These are phyloP conservation scores for Drosophila peninsularis DNA, from an alignment of 2,888 invertebrate species.

Conservation along the genomic window DNA sequence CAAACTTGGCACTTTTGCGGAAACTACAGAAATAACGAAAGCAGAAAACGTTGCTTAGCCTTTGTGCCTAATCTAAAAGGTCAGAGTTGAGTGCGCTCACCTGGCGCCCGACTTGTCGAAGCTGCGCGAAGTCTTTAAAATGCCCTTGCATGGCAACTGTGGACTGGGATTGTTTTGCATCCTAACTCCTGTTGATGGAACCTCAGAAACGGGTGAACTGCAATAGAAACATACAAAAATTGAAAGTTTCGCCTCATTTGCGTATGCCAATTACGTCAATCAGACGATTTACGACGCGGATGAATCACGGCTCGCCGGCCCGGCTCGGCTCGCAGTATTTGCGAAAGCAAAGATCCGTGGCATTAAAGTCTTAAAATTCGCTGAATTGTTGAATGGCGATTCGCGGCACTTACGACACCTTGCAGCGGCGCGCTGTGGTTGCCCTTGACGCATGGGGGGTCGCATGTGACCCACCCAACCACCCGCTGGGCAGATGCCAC, in stretches of 20 bases:
- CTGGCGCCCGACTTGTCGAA: slow-evolving; percentile 89
- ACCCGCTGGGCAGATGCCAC: slow-evolving; percentile 55
- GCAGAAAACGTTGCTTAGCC: background rate
- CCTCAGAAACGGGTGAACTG: slow-evolving; percentile 29
- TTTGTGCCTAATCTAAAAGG: slow-evolving; percentile 28
- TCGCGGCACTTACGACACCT: slow-evolving; percentile 70
- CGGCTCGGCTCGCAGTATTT: background rate
- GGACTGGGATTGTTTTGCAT: slow-evolving; percentile 84
- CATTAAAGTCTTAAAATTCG: slow-evolving; percentile 39
- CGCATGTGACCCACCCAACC: slow-evolving; percentile 44
- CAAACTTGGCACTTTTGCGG: slow-evolving; percentile 92
- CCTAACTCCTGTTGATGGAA: slow-evolving; percentile 22
- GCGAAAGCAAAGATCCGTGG: slow-evolving; percentile 16
- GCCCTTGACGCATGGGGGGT: slow-evolving; percentile 66
- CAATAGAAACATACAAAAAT: slow-evolving; percentile 14
- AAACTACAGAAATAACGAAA: slow-evolving; percentile 65
- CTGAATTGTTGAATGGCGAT: slow-evolving; percentile 31
- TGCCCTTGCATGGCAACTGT: slow-evolving; percentile 88
- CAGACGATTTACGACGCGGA: slow-evolving; percentile 17
- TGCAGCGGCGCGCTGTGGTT: slow-evolving; percentile 44
- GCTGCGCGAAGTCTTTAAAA: slow-evolving; percentile 96
- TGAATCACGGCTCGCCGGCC: slow-evolving; percentile 50
- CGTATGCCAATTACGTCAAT: slow-evolving; percentile 58
- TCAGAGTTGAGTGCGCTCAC: slow-evolving; percentile 73
- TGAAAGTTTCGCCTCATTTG: slow-evolving; percentile 21